Conservation (phyloP, 35 echinoderm and acorn worm genomes). For the Apostichopus japonicus region DNA sequence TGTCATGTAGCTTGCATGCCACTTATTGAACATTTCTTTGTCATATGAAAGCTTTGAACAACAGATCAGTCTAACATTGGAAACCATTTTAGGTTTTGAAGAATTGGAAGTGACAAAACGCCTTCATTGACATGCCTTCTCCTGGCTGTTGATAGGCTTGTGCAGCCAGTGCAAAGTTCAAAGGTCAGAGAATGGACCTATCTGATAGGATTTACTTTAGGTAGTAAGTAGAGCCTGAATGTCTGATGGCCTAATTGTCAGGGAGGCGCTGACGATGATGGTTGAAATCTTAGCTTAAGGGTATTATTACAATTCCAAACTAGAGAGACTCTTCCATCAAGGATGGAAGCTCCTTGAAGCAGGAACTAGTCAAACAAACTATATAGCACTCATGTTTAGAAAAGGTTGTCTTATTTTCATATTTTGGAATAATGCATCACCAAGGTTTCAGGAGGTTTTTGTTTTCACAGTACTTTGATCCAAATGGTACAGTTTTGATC, state of each 20-base stretch:
- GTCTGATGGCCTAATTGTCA: slow-evolving; percentile 7
- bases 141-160: neutral
- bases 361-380: too few relatives aligned
- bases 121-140: neutral
- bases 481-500: too few relatives aligned
- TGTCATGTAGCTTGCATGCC: too few relatives aligned
- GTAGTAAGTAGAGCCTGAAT: neutral
- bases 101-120: neutral
- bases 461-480: too few relatives aligned
- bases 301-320: neutral
- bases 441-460: too few relatives aligned
- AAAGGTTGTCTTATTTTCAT: too few relatives aligned
- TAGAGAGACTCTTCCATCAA: neutral
- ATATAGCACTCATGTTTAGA: too few relatives aligned
- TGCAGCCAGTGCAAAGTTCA: neutral
- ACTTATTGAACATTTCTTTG: too few relatives aligned
- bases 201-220: neutral
- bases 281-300: slow-evolving; percentile 1
- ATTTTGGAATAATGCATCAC: too few relatives aligned
- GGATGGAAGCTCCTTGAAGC: too few relatives aligned
- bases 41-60: too few relatives aligned
- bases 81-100: neutral
- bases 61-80: too few relatives aligned
- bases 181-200: neutral
- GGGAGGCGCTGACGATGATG: neutral